Evolutionary conservation across 2,113 vertebrate species (phyloP).

Genomic region (Chaetura pelagica): DNA sequence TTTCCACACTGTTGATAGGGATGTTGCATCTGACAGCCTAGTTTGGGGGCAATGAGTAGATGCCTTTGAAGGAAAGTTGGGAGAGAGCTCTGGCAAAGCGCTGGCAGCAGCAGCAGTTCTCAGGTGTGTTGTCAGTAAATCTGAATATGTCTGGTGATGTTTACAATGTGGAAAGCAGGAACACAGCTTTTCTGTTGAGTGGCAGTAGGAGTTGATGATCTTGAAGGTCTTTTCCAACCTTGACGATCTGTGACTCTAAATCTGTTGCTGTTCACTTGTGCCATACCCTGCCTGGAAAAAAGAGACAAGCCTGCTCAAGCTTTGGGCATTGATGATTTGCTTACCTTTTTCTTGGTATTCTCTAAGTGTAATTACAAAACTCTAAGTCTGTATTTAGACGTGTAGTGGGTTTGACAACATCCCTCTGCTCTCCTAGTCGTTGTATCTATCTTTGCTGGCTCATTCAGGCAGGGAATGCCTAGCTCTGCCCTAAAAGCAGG

Average conservation of each 20-base stretch:
- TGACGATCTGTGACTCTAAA: neutral
- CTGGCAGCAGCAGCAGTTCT: neutral
- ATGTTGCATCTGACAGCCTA: neutral
- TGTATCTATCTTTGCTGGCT: neutral
- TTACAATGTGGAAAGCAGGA: slow-evolving; percentile 36
- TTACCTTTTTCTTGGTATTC: neutral
- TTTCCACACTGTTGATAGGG: neutral
- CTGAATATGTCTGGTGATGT: neutral
- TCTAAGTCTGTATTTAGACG: neutral
- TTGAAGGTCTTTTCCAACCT: too few species aligned
- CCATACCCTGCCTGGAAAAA: neutral
- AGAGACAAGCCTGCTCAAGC: neutral
- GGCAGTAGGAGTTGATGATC: neutral
- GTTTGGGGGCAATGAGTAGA: neutral
- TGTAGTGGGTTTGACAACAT: neutral
- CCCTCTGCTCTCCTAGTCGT: neutral
- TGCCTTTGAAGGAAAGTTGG: neutral
- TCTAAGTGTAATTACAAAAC: neutral
- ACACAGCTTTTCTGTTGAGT: neutral
- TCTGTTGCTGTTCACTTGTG: neutral
- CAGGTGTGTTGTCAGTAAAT: slow-evolving; percentile 9
- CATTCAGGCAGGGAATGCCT: neutral
- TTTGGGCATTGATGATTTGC: neutral
- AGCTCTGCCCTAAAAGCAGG: neutral
- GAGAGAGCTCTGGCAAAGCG: neutral